Evolutionary conservation across 2,888 invertebrate genomes (phyloP).

Genomic region (Cacoxenus indagator): DNA sequence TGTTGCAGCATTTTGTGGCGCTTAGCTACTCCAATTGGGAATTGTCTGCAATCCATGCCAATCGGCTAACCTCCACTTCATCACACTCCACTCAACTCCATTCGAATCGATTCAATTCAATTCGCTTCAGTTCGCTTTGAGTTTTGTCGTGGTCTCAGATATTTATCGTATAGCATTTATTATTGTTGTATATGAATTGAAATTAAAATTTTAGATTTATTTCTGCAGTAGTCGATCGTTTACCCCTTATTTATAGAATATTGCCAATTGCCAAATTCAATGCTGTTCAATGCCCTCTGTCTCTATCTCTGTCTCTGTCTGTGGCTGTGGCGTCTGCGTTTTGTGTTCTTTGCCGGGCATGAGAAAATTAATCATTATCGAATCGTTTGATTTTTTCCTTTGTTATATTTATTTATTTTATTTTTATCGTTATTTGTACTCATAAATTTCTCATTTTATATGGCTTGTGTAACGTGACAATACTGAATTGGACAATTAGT

Average conservation of each 20-base stretch:
- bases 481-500: constrained; percentile 10
- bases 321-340: constrained; percentile 8
- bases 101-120: no score
- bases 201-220: constrained; percentile 57
- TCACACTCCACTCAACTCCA: no score
- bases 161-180: constrained; percentile 42
- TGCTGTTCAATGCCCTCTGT: constrained; percentile 1
- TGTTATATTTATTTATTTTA: background rate
- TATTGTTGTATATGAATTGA: constrained; percentile 37
- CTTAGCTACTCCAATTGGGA: constrained; percentile 45
- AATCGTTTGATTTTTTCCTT: constrained; percentile 34
- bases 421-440: background rate
- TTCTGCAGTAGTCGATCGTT: constrained; percentile 30
- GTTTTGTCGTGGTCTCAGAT: constrained; percentile 47
- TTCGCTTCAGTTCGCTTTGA: constrained; percentile 14
- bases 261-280: background rate
- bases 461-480: constrained; percentile 10
- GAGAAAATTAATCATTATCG: constrained; percentile 60
- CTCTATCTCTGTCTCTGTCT: constrained; percentile 41
- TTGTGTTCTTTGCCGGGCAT: constrained; percentile 38
- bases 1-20: constrained; percentile 25
- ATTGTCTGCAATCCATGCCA: no score
- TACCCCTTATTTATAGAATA: constrained; percentile 23
- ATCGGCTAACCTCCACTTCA: no score
- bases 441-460: background rate